Conservation (phyloP, 2,113 vertebrate species). For the Siniperca chuatsi region DNA sequence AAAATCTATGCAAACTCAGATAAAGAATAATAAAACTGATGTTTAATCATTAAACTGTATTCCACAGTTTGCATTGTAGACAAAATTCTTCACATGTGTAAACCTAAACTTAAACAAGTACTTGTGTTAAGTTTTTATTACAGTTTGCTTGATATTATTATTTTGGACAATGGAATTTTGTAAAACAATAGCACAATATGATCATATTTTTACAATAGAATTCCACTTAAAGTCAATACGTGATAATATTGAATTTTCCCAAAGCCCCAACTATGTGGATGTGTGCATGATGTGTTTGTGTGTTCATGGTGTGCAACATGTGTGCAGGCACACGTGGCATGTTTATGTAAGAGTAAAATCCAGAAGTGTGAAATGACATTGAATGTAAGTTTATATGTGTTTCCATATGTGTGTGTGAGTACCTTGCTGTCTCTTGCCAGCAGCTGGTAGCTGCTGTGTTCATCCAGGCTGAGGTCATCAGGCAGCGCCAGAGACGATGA, state of each 20-base stretch:
- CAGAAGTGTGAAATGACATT: not conserved
- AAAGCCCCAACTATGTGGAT: too few relatives aligned
- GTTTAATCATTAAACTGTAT: too few relatives aligned
- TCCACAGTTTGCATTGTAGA: too few relatives aligned
- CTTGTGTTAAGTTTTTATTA: not conserved
- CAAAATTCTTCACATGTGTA: too few relatives aligned
- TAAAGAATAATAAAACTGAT: not conserved
- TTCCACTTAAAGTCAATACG: too few relatives aligned
- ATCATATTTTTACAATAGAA: too few relatives aligned
- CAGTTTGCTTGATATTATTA: too few relatives aligned
- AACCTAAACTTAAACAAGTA: not conserved
- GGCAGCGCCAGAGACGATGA: constrained; percentile 93
- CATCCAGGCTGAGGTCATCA: constrained; percentile 93
- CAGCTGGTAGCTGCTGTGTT: constrained; percentile 87
- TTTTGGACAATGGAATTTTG: too few relatives aligned
- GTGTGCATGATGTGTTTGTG: not conserved
- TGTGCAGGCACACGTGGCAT: not conserved
- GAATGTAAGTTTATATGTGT: not conserved
- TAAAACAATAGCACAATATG: too few relatives aligned
- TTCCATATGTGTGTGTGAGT: constrained; percentile 17
- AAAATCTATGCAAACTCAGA: not conserved
- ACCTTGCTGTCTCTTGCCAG: constrained; percentile 88
- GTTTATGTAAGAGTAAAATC: not conserved
- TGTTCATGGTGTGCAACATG: not conserved
- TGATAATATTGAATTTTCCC: too few relatives aligned